Conservation (phyloP, 2,888 invertebrate genomes). For the Craniophora ligustri region DNA sequence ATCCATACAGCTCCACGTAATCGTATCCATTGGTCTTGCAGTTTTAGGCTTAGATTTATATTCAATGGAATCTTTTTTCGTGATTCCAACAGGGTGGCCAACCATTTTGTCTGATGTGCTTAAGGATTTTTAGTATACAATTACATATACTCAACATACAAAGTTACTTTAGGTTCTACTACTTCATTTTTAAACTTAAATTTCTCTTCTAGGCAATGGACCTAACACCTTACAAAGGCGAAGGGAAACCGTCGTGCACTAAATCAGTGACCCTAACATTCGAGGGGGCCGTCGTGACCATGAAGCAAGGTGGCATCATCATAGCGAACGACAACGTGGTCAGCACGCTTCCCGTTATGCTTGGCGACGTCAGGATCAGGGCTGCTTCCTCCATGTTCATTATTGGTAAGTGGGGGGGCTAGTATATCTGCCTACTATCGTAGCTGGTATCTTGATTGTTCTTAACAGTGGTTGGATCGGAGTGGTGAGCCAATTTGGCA, state of each 20-base stretch:
- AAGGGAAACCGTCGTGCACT: conserved; percentile 92
- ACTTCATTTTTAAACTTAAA: not conserved
- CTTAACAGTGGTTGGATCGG: too few relatives aligned
- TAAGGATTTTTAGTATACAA: too few relatives aligned
- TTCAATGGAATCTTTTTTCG: too few relatives aligned
- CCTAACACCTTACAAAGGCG: conserved; percentile 87
- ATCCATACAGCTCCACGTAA: too few relatives aligned
- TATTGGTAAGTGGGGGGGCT: conserved; percentile 83
- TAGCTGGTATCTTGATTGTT: too few relatives aligned
- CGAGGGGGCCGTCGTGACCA: conserved; percentile 88
- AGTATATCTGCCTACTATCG: too few relatives aligned
- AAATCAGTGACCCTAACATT: conserved; percentile 92
- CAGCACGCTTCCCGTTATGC: conserved; percentile 89
- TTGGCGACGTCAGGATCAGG: conserved; percentile 90
- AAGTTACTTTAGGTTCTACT: too few relatives aligned
- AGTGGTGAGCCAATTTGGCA: not conserved
- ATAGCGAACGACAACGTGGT: conserved; percentile 92
- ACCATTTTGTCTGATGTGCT: too few relatives aligned
- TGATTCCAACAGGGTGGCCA: too few relatives aligned
- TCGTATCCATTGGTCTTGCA: too few relatives aligned
- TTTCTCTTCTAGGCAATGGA: conserved; percentile 88
- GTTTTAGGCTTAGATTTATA: too few relatives aligned
- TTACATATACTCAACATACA: too few relatives aligned
- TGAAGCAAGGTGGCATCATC: conserved; percentile 93
- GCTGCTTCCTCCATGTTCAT: conserved; percentile 94